Conservation (phyloP, 2,113 vertebrate genomes). For the human (Homo sapiens) region GRCh38 chr6:129258001-129258500, state of each 20-base stretch:
- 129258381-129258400: neutral
- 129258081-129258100: neutral
- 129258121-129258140: neutral
- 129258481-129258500: neutral
- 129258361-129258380: neutral
- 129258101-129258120: neutral
- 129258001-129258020: neutral
- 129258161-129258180: neutral
- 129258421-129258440: neutral
- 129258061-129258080: neutral
- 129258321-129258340: neutral
- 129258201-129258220: neutral
- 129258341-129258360: neutral
- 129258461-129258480: neutral
- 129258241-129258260: neutral
- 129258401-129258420: neutral
- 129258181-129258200: neutral
- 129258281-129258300: neutral
- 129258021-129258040: neutral
- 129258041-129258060: neutral
- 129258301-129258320: neutral
- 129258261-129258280: neutral
- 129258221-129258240: neutral
- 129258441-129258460: neutral
- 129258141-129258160: neutral